Conservation (phyloP, 2,888 invertebrate species). For the Agriopis marginaria region DNA sequence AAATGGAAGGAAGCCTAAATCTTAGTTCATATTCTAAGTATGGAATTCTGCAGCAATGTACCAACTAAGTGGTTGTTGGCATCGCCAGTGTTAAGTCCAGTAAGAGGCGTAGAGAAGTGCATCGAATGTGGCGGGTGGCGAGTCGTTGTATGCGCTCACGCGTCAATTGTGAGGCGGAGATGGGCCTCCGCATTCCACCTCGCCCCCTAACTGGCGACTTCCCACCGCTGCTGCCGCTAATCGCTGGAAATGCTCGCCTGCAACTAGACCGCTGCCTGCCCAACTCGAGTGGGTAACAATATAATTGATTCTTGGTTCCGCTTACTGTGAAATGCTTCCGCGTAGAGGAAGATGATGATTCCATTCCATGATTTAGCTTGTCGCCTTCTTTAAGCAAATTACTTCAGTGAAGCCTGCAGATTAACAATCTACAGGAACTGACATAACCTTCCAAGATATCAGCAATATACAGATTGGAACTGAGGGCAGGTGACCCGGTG, state of each 20-base stretch:
- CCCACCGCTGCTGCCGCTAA: conserved; percentile 49
- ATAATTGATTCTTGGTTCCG: conserved; percentile 5
- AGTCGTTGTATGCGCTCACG: conserved; percentile 43
- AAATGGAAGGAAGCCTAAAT: too few species aligned
- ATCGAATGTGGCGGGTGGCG: conserved; percentile 32
- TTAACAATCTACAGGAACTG: background rate
- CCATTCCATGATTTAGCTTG: background rate
- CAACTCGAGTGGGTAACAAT: conserved; percentile 11
- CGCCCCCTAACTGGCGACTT: conserved; percentile 67
- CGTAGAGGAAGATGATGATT: too few species aligned
- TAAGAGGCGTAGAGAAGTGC: conserved; percentile 23
- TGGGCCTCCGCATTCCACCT: conserved; percentile 68
- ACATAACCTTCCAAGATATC: background rate
- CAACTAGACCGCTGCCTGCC: conserved; percentile 29
- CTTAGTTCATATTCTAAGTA: too few species aligned
- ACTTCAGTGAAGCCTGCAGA: background rate
- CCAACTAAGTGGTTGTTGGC: background rate
- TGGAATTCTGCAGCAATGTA: background rate
- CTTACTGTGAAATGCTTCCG: background rate
- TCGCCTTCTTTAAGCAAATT: background rate
- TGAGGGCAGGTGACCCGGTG: too few species aligned
- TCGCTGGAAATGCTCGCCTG: conserved; percentile 33
- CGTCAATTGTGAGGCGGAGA: conserved; percentile 53
- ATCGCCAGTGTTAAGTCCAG: background rate
- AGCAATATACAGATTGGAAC: too few species aligned